phyloP scores from a whole-genome alignment of 2,113 vertebrate species.

The Aphyosemion australe region DNA sequence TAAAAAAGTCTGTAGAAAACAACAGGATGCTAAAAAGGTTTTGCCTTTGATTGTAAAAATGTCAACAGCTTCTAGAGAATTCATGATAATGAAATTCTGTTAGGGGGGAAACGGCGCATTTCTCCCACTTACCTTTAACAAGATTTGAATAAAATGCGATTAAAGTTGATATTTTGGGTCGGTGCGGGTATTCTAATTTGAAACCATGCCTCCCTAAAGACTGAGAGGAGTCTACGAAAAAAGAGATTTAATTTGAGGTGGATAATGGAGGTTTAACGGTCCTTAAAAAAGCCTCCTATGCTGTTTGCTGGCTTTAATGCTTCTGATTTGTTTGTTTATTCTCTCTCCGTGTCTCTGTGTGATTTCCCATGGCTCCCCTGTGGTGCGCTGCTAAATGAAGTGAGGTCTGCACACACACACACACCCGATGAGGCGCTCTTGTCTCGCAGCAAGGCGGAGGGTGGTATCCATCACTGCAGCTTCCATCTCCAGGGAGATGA shows the following conservation, averaged over 20 bases:
- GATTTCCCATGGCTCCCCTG: conserved; percentile 65
- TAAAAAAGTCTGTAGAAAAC: too few species aligned
- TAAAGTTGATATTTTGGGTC: conserved; percentile 29
- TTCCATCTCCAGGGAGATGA: conserved; percentile 45
- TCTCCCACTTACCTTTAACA: neutral
- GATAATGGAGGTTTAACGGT: conserved; percentile 67
- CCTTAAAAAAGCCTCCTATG: conserved; percentile 56
- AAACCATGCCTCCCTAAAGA: conserved; percentile 22
- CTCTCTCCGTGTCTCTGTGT: conserved; percentile 49
- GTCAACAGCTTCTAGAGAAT: neutral
- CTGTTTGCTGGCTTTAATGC: conserved; percentile 64
- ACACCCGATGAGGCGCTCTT: conserved; percentile 34
- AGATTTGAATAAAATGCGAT: conserved; percentile 12
- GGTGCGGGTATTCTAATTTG: conserved; percentile 30
- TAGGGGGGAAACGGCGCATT: neutral
- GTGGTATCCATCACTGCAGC: conserved; percentile 41
- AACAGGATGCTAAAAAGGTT: too few species aligned
- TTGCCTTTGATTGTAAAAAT: neutral
- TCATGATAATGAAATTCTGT: neutral
- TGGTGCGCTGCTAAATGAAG: conserved; percentile 70
- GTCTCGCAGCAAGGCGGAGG: conserved; percentile 36
- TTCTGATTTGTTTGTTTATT: conserved; percentile 81
- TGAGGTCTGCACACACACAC: conserved; percentile 43
- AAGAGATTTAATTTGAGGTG: conserved; percentile 62
- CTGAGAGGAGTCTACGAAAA: conserved; percentile 40